Percentiles rank a stretch among this genome's conserved stretches.
phyloP scores from a whole-genome alignment of 2,888 invertebrate species.

The Drosophila nigricruria region DNA sequence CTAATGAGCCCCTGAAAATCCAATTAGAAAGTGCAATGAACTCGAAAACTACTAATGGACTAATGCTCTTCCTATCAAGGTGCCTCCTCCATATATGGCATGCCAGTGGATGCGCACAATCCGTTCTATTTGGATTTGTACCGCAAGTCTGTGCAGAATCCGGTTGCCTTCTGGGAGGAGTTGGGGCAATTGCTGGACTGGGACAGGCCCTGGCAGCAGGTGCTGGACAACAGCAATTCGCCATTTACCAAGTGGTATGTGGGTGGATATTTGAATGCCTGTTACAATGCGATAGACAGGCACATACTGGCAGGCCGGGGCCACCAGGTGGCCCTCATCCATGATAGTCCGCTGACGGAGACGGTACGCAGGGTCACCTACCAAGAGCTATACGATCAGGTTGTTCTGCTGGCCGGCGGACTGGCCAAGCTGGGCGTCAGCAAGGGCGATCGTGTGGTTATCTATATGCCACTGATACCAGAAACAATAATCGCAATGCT shows the following conservation, averaged over 20 bases:
- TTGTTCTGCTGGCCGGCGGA: constrained; percentile 91
- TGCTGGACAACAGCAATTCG: constrained; percentile 92
- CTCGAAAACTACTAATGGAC: constrained; percentile 36
- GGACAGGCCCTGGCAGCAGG: constrained; percentile 93
- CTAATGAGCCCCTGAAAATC: constrained; percentile 18
- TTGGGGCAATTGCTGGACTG: constrained; percentile 91
- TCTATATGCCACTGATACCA: constrained; percentile 98
- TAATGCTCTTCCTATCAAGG: constrained; percentile 32
- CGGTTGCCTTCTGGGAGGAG: constrained; percentile 94
- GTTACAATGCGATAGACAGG: constrained; percentile 96
- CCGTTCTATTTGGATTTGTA: constrained; percentile 88
- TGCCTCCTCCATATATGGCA: constrained; percentile 50
- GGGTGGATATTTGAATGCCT: constrained; percentile 96
- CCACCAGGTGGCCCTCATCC: constrained; percentile 92
- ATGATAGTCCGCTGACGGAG: constrained; percentile 95
- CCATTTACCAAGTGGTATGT: constrained; percentile 96
- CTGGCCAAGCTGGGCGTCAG: constrained; percentile 91
- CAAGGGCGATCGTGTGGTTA: constrained; percentile 93
- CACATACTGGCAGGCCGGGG: constrained; percentile 93
- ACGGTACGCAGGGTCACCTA: constrained; percentile 92
- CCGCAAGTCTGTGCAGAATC: constrained; percentile 90
- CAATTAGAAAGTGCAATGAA: constrained; percentile 21
- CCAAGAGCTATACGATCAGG: constrained; percentile 90
- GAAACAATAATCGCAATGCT: constrained; percentile 96
- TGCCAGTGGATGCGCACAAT: constrained; percentile 82